A percentile compares a stretch with the other conserved stretches of the same genome.
These are phyloP conservation scores for Brachionus koreanus DNA, from an alignment of 1,140 invertebrate genomes.

Conservation along the genomic window DNA sequence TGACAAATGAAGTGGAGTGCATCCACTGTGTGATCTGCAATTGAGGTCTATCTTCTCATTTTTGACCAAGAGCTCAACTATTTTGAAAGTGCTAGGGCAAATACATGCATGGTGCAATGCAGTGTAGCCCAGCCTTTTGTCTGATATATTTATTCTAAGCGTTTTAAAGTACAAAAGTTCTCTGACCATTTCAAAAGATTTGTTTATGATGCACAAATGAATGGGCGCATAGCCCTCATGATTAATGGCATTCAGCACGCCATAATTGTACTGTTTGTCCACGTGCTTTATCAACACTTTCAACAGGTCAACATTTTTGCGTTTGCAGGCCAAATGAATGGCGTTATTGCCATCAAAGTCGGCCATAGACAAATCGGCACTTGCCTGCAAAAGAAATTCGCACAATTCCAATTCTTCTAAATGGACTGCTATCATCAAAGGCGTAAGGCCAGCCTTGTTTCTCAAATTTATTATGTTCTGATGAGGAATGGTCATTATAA, in stretches of 20 bases:
- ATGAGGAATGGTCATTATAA: background rate
- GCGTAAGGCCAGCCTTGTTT: background rate
- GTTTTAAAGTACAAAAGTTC: constrained; percentile 8
- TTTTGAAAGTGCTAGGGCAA: background rate
- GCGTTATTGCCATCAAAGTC: constrained; percentile 2
- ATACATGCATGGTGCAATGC: background rate
- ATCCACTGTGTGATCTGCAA: background rate
- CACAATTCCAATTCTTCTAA: background rate
- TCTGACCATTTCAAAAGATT: background rate
- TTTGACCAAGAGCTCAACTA: background rate
- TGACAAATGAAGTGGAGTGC: background rate
- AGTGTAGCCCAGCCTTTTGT: background rate
- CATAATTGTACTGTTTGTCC: constrained; percentile 1
- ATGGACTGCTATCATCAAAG: background rate
- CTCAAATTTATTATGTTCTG: constrained; percentile 15
- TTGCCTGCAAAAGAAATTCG: background rate
- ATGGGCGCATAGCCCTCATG: background rate
- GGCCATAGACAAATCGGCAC: background rate
- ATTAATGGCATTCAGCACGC: background rate
- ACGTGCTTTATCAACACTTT: background rate
- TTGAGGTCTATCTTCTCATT: constrained; percentile 4
- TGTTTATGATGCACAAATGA: background rate
- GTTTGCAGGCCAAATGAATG: background rate
- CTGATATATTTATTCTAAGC: background rate
- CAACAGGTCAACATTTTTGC: background rate